phyloP scores from a whole-genome alignment of 2,113 vertebrate species.

The Colossoma macropomum region DNA sequence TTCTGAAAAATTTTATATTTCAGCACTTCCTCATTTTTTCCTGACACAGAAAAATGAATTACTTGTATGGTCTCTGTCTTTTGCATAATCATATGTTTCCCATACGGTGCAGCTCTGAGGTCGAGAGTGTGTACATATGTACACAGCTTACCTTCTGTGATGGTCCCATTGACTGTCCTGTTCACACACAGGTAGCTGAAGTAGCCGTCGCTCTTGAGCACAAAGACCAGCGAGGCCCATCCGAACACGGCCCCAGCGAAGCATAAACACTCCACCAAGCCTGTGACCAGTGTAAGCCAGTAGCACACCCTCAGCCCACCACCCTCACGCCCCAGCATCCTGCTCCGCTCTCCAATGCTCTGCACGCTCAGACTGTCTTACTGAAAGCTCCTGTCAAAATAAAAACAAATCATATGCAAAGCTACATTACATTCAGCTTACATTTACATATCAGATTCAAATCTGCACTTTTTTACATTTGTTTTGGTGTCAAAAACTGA shows the following conservation, averaged over 20 bases:
- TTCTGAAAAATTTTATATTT: no score
- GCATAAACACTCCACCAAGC: slow-evolving; percentile 86
- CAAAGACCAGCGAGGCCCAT: slow-evolving; percentile 88
- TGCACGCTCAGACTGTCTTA: background rate
- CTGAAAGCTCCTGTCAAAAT: background rate
- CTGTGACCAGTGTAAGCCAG: slow-evolving; percentile 80
- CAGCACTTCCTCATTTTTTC: no score
- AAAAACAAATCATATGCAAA: background rate
- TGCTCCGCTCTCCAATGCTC: slow-evolving; percentile 7
- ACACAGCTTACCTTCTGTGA: slow-evolving; percentile 64
- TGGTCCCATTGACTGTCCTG: slow-evolving; percentile 61
- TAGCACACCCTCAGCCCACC: slow-evolving; percentile 53
- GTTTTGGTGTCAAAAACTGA: no score
- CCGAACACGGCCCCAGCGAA: slow-evolving; percentile 87
- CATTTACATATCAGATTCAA: no score
- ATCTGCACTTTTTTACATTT: no score
- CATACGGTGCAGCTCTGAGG: background rate
- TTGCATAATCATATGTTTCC: no score
- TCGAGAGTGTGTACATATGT: background rate
- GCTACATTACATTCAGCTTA: no score
- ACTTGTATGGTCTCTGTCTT: no score
- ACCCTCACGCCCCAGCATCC: slow-evolving; percentile 57
- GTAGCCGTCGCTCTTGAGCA: slow-evolving; percentile 85
- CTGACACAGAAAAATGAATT: no score
- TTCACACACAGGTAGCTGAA: slow-evolving; percentile 79